Evolutionary conservation across 1,140 invertebrate species (phyloP).

Genomic region (Akabosia matsudoensis): DNA sequence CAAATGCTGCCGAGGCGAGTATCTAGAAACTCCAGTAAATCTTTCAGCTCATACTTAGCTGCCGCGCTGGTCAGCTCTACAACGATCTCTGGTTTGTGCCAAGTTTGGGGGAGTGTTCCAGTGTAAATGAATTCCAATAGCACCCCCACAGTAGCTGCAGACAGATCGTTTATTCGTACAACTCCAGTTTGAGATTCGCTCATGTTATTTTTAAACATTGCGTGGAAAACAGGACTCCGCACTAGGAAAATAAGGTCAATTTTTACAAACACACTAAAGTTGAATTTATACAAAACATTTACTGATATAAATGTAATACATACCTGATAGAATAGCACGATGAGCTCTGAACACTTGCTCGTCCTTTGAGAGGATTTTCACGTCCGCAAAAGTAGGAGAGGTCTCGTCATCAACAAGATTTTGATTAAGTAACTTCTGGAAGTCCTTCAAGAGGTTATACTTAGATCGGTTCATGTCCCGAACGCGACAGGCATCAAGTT

Average conservation of each 20-base stretch:
- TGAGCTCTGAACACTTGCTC: neutral
- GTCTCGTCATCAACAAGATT: neutral
- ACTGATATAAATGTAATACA: neutral
- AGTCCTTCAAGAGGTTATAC: neutral
- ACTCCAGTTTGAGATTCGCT: neutral
- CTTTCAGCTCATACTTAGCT: neutral
- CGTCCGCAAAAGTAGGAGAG: neutral
- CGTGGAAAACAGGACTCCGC: neutral
- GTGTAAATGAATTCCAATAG: neutral
- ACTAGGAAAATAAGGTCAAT: neutral
- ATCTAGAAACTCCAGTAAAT: neutral
- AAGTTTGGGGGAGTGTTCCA: neutral
- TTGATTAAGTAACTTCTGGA: neutral
- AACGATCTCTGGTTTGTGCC: neutral
- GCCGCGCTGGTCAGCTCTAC: neutral
- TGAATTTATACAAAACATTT: neutral
- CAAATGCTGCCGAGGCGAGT: neutral
- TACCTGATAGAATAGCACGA: neutral
- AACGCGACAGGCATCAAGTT: neutral
- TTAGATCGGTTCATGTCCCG: neutral
- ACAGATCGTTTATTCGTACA: neutral
- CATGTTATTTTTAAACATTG: slow-evolving; percentile 1
- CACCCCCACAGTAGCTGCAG: neutral
- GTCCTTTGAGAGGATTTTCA: neutral
- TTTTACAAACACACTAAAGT: neutral